Evolutionary conservation across 2,113 vertebrate species (phyloP).

Genomic region (Seriola aureovittata): DNA sequence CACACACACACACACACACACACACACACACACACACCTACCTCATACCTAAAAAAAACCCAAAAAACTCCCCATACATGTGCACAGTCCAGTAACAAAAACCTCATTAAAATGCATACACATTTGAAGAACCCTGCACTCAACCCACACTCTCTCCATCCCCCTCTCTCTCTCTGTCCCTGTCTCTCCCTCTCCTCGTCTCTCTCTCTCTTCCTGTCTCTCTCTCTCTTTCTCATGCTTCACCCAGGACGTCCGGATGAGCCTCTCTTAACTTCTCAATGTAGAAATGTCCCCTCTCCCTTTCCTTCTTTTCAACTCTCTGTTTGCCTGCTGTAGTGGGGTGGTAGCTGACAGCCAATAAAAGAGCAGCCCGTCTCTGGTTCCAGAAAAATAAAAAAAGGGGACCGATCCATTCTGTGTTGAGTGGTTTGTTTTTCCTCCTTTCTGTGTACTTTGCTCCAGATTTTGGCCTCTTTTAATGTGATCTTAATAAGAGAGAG

Average conservation of each 20-base stretch:
- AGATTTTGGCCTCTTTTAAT: constrained; percentile 79
- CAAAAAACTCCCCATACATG: constrained; percentile 24
- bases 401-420: constrained; percentile 62
- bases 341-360: constrained; percentile 75
- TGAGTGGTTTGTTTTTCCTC: constrained; percentile 82
- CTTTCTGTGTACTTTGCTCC: constrained; percentile 74
- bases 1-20: constrained; percentile 38
- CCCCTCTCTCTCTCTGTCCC: constrained; percentile 9
- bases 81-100: constrained; percentile 51
- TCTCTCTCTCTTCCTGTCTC: constrained; percentile 17
- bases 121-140: constrained; percentile 49
- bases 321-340: constrained; percentile 71
- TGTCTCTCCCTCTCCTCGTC: too few species aligned
- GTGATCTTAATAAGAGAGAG: constrained; percentile 72
- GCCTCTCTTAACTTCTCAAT: constrained; percentile 64
- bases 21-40: constrained; percentile 38
- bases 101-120: constrained; percentile 47
- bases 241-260: constrained; percentile 72
- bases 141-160: constrained; percentile 17
- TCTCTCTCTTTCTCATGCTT: constrained; percentile 70
- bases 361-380: constrained; percentile 72
- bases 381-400: constrained; percentile 50
- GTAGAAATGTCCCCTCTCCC: constrained; percentile 52
- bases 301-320: constrained; percentile 74
- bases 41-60: constrained; percentile 24